These are phyloP conservation scores for Atractosteus spatula DNA, from an alignment of 2,113 vertebrate genomes.

Conservation along the genomic window DNA sequence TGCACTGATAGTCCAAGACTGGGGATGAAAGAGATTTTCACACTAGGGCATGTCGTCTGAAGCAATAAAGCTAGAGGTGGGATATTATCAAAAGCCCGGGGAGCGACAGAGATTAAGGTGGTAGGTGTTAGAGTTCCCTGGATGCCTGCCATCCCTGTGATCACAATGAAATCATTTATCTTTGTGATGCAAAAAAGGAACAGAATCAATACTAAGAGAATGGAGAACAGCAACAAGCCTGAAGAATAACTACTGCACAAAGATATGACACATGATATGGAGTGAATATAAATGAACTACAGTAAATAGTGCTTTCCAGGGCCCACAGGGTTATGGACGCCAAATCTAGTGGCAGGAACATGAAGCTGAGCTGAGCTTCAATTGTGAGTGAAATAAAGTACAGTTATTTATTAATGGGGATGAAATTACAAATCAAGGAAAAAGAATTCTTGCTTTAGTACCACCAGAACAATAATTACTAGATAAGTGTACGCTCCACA, in stretches of 20 bases:
- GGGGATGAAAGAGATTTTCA: neutral
- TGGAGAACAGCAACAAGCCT: slow-evolving; percentile 26
- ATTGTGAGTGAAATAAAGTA: slow-evolving; percentile 1
- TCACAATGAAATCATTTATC: slow-evolving; percentile 52
- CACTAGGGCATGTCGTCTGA: slow-evolving; percentile 25
- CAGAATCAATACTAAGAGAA: slow-evolving; percentile 44
- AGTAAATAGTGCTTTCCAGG: neutral
- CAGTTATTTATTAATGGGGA: neutral
- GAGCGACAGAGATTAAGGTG: slow-evolving; percentile 24
- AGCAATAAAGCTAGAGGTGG: slow-evolving; percentile 30
- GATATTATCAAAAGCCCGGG: slow-evolving; percentile 32
- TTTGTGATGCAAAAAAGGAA: slow-evolving; percentile 33
- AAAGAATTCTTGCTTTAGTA: neutral
- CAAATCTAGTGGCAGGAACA: neutral
- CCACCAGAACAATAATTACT: too few species aligned
- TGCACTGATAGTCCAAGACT: neutral
- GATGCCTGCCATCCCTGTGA: slow-evolving; percentile 29
- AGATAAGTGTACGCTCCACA: too few species aligned
- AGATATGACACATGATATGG: slow-evolving; percentile 24
- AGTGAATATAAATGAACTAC: slow-evolving; percentile 9
- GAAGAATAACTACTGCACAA: slow-evolving; percentile 25
- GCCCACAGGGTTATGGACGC: neutral
- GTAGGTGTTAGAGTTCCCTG: slow-evolving; percentile 36
- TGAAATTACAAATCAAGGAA: neutral
- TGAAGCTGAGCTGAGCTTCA: neutral